Evolutionary conservation across 2,113 vertebrate genomes (phyloP), one percentile per base, ranked within the genome.

Genomic region (Dicentrarchus labrax): DNA sequence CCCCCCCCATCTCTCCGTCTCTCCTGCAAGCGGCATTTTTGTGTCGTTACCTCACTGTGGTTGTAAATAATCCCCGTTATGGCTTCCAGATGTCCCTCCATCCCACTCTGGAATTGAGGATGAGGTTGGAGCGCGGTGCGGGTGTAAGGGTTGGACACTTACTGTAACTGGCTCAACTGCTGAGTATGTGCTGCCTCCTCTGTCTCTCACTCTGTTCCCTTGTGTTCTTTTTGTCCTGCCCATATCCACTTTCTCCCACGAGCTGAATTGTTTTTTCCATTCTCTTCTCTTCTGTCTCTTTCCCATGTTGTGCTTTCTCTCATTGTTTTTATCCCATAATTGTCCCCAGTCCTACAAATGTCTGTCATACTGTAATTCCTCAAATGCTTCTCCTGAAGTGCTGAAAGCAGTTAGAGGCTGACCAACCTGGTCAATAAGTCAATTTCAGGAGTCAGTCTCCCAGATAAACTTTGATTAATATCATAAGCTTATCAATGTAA

Each of bases 61-160:
- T 93, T 88, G 92, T 95, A 94, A 94, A 95, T 94, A 94, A 93
- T 94, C 90, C 83, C 67, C 74, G 67, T 95, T 94, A 96, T 95
- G 88, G 86, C 88, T 96, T 95, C 95, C 95, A 96, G 95, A 96
- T 96, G 95, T 95, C 89, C 86, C 91, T 82, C 85, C 62, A 24
- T 93, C 90, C 80, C 75, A 47, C 83, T 91, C 79, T 70, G 78
- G 78, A 83, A 71, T 70, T 81, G 56, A 82, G 56, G 87, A 70
- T 86, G 76, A 81, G 82, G 57, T 76, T 82, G 83, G 82, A 89
- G 88, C 30, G 7, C 17, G n/a, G 24, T 76, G 39, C n/a, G 72
- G 84, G 47, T 90, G 77, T 84, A 74, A 90, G 85, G 8, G 76
- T 87, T 79, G 85, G 91, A 92, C 90, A 85, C 77, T 88, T 83